Percentiles rank a stretch among this genome's conserved stretches.
These are phyloP conservation scores for Calameuta idolon DNA, from an alignment of 2,888 invertebrate genomes.

Conservation along the genomic window DNA sequence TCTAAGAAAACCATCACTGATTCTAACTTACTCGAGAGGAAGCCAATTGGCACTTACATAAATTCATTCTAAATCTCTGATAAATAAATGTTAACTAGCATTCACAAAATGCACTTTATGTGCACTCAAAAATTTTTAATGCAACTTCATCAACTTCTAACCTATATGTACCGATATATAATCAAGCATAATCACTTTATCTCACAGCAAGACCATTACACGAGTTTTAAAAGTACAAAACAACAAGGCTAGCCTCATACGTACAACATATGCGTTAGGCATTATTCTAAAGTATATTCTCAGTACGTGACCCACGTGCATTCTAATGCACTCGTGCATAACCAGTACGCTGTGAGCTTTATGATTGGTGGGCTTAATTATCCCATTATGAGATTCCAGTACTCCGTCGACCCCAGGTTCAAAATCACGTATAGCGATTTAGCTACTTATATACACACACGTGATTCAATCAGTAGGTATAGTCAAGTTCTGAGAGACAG, in stretches of 20 bases:
- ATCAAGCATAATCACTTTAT: neutral
- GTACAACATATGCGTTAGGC: neutral
- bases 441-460: neutral
- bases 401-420: neutral
- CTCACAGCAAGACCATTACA: neutral
- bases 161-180: neutral
- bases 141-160: neutral
- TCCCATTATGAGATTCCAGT: neutral
- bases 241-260: neutral
- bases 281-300: neutral
- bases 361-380: neutral
- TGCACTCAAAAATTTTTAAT: neutral
- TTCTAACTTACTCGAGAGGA: neutral
- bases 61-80: neutral
- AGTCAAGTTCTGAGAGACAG: neutral
- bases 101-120: neutral
- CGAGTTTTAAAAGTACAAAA: neutral
- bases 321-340: neutral
- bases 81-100: neutral
- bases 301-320: neutral
- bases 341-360: neutral
- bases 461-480: too few species aligned
- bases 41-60: neutral
- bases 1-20: neutral
- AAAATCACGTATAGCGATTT: neutral